Evolutionary conservation across 2,113 vertebrate species (phyloP), one percentile per base, ranked within the genome.

Genomic region (Vulpes ferrilata): DNA sequence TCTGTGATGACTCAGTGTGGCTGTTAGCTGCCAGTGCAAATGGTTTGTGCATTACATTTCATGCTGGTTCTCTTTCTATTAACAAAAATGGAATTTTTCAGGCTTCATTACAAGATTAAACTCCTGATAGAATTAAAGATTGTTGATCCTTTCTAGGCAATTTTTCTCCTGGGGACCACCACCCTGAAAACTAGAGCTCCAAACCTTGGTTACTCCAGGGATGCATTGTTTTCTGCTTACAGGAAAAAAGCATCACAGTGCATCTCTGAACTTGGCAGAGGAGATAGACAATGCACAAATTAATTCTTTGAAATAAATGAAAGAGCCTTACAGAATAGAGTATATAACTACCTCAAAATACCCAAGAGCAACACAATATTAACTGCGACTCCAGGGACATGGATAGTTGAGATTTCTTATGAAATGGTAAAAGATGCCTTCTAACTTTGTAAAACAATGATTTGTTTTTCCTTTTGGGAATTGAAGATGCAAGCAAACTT

Each of bases 51-150:
- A 76, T 82, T 91, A 74, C 83, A 83, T 93, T 86, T 96, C 83
- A 71, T 92, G 96, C 17, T 96, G 95, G 87, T 93, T 97, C 74
- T 82, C 80, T 93, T 67, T 95, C 94, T 97, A 93, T 25, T 57
- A 98, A 96, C 74, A 98, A 97, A 97, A 97, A 94, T 93, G 65
- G 95, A 83, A 98, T 93, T 96, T 94, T 94, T 97, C 76, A 97
- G 92, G 82, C 57, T 90, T 76, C 74, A 97, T 93, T 92, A 97
- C 65, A 98, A 98, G 92, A 98, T 93, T 96, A 97, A 96, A 84
- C 76, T 48, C 48, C 25, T 93, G 60, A 94, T 90, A 94, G 89
- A 96, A 73, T 96, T 95, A 98, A 94, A 93, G 96, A 92, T 88
- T 91, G 95, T n/a, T 67, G 85, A 92, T 82, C 73, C 20, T 95